phyloP scores from a whole-genome alignment of 2,888 invertebrate genomes.

The Odontothrips loti region DNA sequence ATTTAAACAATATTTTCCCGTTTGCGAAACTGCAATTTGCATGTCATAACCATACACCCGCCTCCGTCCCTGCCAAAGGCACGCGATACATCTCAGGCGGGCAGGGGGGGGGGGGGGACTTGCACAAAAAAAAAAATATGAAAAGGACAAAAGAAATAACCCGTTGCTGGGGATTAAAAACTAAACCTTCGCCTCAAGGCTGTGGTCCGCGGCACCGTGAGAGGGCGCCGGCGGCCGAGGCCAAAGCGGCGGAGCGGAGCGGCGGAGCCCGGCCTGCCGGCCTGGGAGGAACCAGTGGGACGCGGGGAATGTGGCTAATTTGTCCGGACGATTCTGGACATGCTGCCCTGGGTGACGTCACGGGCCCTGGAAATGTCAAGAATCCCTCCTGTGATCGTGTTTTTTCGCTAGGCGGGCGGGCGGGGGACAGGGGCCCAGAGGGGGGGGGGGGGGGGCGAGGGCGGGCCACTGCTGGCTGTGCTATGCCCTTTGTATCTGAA shows the following conservation, averaged over 20 bases:
- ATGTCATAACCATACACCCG: neutral
- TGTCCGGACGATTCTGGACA: neutral
- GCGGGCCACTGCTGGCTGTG: neutral
- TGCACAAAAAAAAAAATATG: neutral
- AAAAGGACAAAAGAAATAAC: neutral
- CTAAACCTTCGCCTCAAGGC: no score
- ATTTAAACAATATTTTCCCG: conserved; percentile 27
- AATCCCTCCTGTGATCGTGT: no score
- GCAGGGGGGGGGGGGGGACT: neutral
- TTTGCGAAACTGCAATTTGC: conserved; percentile 26
- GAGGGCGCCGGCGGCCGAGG: no score
- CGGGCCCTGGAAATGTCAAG: no score
- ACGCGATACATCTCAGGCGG: neutral
- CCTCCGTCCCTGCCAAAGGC: neutral
- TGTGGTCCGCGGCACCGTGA: no score
- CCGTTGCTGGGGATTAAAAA: neutral
- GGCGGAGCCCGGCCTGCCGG: no score
- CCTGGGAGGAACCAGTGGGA: no score
- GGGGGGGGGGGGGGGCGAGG: neutral
- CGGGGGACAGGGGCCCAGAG: neutral
- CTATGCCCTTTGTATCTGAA: neutral
- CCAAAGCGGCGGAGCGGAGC: no score
- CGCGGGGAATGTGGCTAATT: neutral
- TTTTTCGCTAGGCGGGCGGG: no score
- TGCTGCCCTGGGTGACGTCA: neutral